Evolutionary conservation across 2,113 vertebrate genomes (phyloP).

Genomic region (Saccopteryx leptura): DNA sequence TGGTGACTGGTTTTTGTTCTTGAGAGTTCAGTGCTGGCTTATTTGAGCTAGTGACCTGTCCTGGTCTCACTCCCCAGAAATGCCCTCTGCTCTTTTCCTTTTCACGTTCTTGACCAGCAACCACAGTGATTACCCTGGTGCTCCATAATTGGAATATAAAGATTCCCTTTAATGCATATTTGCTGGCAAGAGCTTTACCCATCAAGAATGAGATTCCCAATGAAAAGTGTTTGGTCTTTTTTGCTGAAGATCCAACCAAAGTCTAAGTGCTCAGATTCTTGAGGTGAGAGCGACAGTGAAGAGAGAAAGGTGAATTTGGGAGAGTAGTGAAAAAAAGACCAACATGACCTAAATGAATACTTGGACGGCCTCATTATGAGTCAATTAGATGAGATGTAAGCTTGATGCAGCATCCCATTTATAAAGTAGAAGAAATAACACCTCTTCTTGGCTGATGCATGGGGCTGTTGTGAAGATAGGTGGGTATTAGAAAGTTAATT

Average conservation of each 20-base stretch:
- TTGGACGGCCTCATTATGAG: not conserved
- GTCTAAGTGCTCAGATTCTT: not conserved
- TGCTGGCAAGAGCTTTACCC: not conserved
- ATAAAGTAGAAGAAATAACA: not conserved
- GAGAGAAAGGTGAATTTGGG: not conserved
- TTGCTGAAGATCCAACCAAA: not conserved
- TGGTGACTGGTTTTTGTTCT: not conserved
- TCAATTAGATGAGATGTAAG: not conserved
- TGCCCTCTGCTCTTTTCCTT: not conserved
- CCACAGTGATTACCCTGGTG: not conserved
- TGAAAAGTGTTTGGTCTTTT: not conserved
- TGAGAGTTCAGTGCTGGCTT: not conserved
- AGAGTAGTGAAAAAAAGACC: not conserved
- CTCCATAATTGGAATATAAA: not conserved
- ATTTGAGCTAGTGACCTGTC: not conserved
- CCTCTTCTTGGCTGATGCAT: not conserved
- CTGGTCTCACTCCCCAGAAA: not conserved
- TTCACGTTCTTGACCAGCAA: not conserved
- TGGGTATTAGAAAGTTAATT: not conserved
- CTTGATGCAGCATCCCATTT: not conserved
- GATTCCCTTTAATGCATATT: not conserved
- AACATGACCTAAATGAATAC: not conserved
- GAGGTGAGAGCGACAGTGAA: not conserved
- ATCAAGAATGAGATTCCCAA: not conserved
- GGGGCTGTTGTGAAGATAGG: not conserved